Conservation (phyloP, 2,113 vertebrate genomes). For the Phoenicopterus ruber region DNA sequence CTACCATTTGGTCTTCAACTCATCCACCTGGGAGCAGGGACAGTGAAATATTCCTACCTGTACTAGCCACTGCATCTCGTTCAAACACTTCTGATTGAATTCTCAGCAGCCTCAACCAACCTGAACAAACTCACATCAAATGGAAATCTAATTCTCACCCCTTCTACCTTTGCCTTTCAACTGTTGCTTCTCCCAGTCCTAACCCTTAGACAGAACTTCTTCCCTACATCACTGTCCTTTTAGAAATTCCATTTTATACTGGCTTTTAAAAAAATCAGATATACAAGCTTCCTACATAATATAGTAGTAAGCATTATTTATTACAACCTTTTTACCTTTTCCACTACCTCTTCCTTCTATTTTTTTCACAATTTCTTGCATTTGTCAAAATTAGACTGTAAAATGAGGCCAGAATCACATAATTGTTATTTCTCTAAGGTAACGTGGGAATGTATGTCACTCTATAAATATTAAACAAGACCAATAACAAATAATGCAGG, state of each 20-base stretch:
- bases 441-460: neutral
- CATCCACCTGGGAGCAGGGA: neutral
- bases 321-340: neutral
- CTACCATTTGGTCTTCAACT: neutral
- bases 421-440: neutral
- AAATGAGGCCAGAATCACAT: neutral
- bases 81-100: neutral
- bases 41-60: neutral
- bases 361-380: neutral
- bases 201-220: neutral
- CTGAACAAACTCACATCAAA: neutral
- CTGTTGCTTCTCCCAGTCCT: neutral
- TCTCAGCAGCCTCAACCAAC: neutral
- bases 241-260: neutral
- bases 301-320: neutral
- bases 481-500: neutral
- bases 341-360: neutral
- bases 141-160: neutral
- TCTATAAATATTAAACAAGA: neutral
- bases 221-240: neutral
- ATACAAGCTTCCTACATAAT: neutral
- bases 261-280: neutral
- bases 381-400: neutral
- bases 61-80: neutral
- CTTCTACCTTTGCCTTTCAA: neutral